These are phyloP conservation scores for Tragelaphus imberbis DNA, from an alignment of 2,113 vertebrate species.

Conservation along the genomic window DNA sequence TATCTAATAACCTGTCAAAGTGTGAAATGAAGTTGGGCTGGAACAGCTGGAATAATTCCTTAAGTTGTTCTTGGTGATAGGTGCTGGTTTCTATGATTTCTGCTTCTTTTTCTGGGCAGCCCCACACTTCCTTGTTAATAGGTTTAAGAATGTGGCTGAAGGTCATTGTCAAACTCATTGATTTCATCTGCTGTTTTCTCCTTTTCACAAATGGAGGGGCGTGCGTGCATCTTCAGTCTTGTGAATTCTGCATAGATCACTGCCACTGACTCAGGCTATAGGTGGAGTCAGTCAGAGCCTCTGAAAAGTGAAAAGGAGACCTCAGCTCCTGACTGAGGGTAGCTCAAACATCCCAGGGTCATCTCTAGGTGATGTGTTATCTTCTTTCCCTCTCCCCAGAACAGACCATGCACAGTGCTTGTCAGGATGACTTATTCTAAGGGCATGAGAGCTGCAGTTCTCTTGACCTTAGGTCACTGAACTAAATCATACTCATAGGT, in stretches of 20 bases:
- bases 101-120: not conserved
- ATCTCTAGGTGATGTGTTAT: not conserved
- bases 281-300: not conserved
- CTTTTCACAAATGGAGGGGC: not conserved
- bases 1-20: slow-evolving; percentile 41
- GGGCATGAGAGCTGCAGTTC: not conserved
- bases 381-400: not conserved
- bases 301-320: not conserved
- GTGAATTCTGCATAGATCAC: not conserved
- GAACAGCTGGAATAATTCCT: not conserved
- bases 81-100: not conserved
- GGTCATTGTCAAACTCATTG: not conserved
- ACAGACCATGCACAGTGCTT: not conserved
- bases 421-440: not conserved
- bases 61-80: not conserved
- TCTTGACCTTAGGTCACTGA: not conserved
- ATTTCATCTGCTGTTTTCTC: not conserved
- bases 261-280: not conserved
- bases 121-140: not conserved
- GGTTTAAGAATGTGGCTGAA: not conserved
- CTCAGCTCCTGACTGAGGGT: not conserved
- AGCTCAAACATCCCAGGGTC: not conserved
- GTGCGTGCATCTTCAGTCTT: not conserved
- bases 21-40: not conserved
- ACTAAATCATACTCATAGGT: not conserved